phyloP scores from a whole-genome alignment of 1,140 invertebrate genomes.

The Ceratitis capitata region DNA sequence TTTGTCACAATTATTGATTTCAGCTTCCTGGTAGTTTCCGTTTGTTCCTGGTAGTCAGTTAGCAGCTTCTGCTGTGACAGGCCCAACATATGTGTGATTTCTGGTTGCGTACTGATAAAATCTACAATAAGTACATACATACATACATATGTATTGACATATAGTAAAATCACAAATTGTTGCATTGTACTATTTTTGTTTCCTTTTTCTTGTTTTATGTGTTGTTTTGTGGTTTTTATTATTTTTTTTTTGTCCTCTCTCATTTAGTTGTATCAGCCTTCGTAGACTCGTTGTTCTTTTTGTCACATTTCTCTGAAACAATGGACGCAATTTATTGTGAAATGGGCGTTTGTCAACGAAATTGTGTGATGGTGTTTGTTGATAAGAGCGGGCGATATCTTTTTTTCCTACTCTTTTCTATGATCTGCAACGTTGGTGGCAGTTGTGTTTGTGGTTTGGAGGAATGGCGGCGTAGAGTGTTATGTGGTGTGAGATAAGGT shows the following conservation, averaged over 20 bases:
- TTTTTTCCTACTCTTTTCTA: too few species aligned
- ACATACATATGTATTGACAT: too few species aligned
- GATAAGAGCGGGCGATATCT: conserved; percentile 1
- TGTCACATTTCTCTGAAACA: background rate
- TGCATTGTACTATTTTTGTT: background rate
- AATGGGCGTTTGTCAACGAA: conserved; percentile 20
- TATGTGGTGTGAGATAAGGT: background rate
- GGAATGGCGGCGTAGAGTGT: too few species aligned
- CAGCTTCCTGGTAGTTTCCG: conserved; percentile 30
- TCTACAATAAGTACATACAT: background rate
- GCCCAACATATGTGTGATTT: background rate
- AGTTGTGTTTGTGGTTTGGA: background rate
- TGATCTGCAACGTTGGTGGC: background rate
- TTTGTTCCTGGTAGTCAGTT: background rate
- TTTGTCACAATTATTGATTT: conserved; percentile 7
- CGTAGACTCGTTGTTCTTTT: background rate
- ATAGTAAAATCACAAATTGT: background rate
- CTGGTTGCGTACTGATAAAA: background rate
- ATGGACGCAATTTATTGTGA: conserved; percentile 21
- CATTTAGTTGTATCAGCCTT: background rate
- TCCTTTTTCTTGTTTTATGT: background rate
- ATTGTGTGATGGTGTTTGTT: conserved; percentile 11
- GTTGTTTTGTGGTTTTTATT: background rate
- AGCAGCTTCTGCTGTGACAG: too few species aligned
- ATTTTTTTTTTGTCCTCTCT: background rate